Percentiles rank a stretch among this genome's conserved stretches.
Evolutionary conservation across 2,797 vertebrate species (phyloP).

Genomic region (Paratrypauchen microcephalus): DNA sequence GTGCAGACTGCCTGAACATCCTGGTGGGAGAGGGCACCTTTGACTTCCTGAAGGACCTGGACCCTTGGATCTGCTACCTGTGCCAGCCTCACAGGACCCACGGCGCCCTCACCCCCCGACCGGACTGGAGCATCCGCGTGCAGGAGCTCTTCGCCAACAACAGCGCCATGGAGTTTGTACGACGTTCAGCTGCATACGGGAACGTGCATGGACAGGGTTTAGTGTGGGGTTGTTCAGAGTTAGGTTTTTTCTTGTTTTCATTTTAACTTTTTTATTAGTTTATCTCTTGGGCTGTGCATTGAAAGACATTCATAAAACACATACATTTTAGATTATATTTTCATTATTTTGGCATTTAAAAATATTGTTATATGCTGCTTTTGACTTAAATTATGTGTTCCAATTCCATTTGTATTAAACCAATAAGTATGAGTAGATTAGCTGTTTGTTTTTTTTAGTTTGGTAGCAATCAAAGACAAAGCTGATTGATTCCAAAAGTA

Average conservation of each 20-base stretch:
- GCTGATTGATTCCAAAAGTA: no score
- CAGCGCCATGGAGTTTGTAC: constrained; percentile 87
- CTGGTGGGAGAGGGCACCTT: constrained; percentile 83
- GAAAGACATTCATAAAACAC: neutral
- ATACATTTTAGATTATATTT: no score
- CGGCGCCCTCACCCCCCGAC: constrained; percentile 78
- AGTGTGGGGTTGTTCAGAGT: no score
- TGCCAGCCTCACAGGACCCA: constrained; percentile 80
- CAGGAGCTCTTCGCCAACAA: constrained; percentile 88
- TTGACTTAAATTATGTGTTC: no score
- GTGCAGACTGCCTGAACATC: constrained; percentile 87
- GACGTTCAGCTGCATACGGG: constrained; percentile 30
- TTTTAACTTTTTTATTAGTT: neutral
- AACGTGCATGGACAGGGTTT: no score
- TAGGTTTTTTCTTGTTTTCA: no score
- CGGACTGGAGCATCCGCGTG: constrained; percentile 87
- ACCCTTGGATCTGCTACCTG: constrained; percentile 94
- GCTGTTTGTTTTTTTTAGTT: no score
- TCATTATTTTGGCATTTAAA: no score
- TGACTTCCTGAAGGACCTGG: constrained; percentile 73
- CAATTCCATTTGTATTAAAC: no score
- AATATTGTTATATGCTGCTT: no score
- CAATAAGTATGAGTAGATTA: no score
- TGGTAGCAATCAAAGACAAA: no score
- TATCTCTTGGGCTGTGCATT: neutral